phyloP scores from a whole-genome alignment of 1,140 invertebrate species.

The Venustaconcha ellipsiformis region DNA sequence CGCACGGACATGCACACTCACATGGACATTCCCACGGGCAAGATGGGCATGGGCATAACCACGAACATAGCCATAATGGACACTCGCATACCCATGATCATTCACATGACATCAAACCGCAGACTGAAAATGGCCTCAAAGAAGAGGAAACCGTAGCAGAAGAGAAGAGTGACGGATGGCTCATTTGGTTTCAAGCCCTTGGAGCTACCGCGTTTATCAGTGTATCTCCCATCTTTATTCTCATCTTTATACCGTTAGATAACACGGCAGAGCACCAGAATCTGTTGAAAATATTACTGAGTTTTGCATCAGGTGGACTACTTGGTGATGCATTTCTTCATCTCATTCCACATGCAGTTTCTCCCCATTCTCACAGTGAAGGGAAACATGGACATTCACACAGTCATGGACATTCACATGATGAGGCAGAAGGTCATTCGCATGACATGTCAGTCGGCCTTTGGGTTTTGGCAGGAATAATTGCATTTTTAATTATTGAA shows the following conservation, averaged over 20 bases:
- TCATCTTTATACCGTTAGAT: conserved; percentile 94
- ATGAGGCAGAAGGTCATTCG: conserved; percentile 67
- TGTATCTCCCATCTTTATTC: conserved; percentile 91
- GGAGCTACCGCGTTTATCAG: conserved; percentile 92
- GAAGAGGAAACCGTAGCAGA: conserved; percentile 61
- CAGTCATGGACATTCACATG: conserved; percentile 70
- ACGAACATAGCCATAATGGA: conserved; percentile 56
- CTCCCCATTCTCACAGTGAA: conserved; percentile 70
- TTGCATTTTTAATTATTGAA: conserved; percentile 91
- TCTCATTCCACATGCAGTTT: conserved; percentile 93
- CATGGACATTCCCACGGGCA: conserved; percentile 37
- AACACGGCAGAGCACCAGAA: conserved; percentile 78
- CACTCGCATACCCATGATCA: conserved; percentile 55
- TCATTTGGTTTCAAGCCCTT: conserved; percentile 64
- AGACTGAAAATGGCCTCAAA: conserved; percentile 38
- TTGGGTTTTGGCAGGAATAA: conserved; percentile 90
- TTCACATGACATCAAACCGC: conserved; percentile 27
- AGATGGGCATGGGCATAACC: conserved; percentile 51
- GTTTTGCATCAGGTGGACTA: conserved; percentile 94
- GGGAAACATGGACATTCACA: conserved; percentile 73
- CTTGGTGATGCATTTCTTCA: conserved; percentile 97
- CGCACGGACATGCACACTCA: conserved; percentile 45
- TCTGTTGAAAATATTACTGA: conserved; percentile 88
- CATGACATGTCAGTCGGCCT: conserved; percentile 87
- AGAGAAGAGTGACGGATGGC: conserved; percentile 27